Base-by-base conservation (phyloP, 2,797 vertebrate genomes). In the Coranthus polyacanthus region DNA sequence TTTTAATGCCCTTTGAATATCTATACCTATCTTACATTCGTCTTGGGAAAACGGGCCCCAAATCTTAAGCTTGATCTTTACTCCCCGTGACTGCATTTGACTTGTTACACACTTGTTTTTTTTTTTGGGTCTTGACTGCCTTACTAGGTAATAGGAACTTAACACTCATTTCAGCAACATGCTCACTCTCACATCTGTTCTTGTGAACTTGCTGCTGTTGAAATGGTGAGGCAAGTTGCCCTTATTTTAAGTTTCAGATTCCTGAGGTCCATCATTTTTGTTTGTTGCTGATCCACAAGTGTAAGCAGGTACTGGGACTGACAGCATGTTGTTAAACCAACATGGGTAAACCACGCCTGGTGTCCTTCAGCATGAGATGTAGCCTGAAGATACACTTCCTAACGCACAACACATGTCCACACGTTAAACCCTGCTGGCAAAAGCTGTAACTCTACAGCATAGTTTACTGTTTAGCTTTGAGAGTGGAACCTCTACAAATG, bases 391-490 rank as follows among this genome's bases (percentile, higher is more conserved):
- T 78, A 83, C 84, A 84, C 74, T 15, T 60, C 44, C 55, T 84
- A 90, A 89, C 72, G 39, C 67, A 26, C 57, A 69, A 76, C 84
- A 85, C 71, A 84, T 88, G 81, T 74, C 51, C 42, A 24, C 44
- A 66, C 22, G 64, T 53, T 68, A 42, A 56, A 70, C 47, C 61
- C 61, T 22, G 17, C 13, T 20, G 57, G 45, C 61, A 69, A 15
- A 68, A 72, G 66, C 66, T 45, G 16, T 36, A 79, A 57, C 59
- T 72, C 46, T 17, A 7, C 7, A 2, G 43, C 44, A 18, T 29
- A 60, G 61, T 53, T 54, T 38, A 55, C 49, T 68, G 22, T 68
- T 70, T 44, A 32, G 54, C 51, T 57, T 26, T 34, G 18, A 44
- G 24, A 26, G 49, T 42, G 38, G 17, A 49, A 26, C 60, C 57